These are phyloP conservation scores for Drosophila fungiperda DNA, from an alignment of 2,888 invertebrate genomes.

Conservation along the genomic window DNA sequence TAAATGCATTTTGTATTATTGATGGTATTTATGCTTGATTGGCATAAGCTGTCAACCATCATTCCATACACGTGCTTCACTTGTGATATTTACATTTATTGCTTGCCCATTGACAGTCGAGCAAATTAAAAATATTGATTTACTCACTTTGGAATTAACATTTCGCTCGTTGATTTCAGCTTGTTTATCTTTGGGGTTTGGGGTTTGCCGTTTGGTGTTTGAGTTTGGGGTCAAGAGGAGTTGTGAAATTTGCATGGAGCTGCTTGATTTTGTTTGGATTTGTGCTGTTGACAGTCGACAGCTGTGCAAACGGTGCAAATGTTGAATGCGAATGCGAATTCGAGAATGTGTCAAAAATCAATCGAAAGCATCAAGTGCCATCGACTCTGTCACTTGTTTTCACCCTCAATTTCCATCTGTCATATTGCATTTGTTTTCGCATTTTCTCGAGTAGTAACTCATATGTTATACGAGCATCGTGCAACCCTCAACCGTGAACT, in stretches of 20 bases:
- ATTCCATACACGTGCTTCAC: conserved; percentile 52
- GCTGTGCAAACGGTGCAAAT: conserved; percentile 42
- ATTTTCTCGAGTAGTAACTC: conserved; percentile 9
- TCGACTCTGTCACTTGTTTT: conserved; percentile 26
- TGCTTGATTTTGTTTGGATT: conserved; percentile 59
- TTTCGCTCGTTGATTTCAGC: conserved; percentile 42
- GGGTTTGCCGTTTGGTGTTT: neutral
- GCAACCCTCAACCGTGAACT: conserved; percentile 12
- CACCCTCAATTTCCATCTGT: conserved; percentile 20
- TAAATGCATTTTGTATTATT: conserved; percentile 74
- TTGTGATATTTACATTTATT: conserved; percentile 74
- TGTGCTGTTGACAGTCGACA: conserved; percentile 52
- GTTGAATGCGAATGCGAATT: conserved; percentile 34
- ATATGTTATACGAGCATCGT: conserved; percentile 6
- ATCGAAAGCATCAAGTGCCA: conserved; percentile 59
- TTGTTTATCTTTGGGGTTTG: conserved; percentile 27
- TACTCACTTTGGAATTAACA: conserved; percentile 69
- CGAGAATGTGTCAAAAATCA: conserved; percentile 67
- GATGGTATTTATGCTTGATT: conserved; percentile 49
- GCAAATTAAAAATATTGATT: conserved; percentile 47
- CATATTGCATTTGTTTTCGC: conserved; percentile 37
- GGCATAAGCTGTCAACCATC: conserved; percentile 38
- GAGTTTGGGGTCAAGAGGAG: neutral
- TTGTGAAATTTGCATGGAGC: conserved; percentile 48
- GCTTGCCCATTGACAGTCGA: conserved; percentile 49